A percentile compares a stretch with the other conserved stretches of the same genome.
These are phyloP conservation scores for Delia radicum DNA, from an alignment of 1,140 invertebrate species.

Conservation along the genomic window DNA sequence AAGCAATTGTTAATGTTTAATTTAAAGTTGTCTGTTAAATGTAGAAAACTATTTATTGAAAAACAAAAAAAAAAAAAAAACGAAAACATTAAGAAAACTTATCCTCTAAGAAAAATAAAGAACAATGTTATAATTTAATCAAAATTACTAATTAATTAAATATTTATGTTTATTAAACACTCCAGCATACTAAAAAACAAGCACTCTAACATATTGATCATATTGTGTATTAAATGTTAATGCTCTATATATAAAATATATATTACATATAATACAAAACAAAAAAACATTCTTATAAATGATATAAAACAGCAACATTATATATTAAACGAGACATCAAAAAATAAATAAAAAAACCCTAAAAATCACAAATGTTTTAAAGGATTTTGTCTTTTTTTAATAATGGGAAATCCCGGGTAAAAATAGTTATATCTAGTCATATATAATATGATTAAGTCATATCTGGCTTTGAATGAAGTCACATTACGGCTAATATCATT, in stretches of 20 bases:
- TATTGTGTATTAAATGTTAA: slow-evolving; percentile 1
- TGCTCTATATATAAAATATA: neutral
- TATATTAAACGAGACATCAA: no score
- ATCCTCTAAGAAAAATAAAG: neutral
- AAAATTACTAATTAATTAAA: neutral
- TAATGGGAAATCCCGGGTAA: no score
- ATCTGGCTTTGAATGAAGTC: no score
- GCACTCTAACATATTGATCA: neutral
- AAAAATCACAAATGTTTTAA: no score
- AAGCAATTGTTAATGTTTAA: slow-evolving; percentile 12
- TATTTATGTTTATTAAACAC: neutral
- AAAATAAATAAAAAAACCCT: no score
- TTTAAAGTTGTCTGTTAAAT: slow-evolving; percentile 21
- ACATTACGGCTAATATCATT: no score
- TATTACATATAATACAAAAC: neutral
- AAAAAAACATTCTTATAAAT: neutral
- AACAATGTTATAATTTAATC: neutral
- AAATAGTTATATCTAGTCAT: no score
- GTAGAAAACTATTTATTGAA: no score
- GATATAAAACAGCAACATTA: neutral
- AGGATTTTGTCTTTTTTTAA: no score
- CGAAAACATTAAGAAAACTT: neutral
- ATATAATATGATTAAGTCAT: no score
- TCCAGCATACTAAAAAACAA: neutral
- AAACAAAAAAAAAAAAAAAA: neutral